A percentile compares a stretch with the other conserved stretches of the same genome.
phyloP scores from a whole-genome alignment of 2,113 vertebrate genomes.

The Esox niger region DNA sequence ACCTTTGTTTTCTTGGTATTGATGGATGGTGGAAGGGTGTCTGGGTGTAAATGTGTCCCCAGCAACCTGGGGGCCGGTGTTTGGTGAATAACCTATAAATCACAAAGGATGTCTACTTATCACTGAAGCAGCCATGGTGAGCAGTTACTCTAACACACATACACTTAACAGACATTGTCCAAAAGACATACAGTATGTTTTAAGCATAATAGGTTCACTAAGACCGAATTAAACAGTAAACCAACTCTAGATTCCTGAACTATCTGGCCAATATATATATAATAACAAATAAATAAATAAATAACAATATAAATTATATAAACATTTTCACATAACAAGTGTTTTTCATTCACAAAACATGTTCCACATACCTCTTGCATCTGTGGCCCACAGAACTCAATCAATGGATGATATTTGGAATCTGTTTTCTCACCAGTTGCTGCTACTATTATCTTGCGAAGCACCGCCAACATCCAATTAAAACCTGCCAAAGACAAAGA shows the following conservation, averaged over 20 bases:
- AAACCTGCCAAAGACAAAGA: constrained; percentile 45
- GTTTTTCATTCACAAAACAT: no score
- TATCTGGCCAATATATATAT: neutral
- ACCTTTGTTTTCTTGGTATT: constrained; percentile 52
- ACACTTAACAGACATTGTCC: no score
- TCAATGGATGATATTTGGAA: constrained; percentile 35
- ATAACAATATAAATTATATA: no score
- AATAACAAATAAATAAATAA: no score
- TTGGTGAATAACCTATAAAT: constrained; percentile 35
- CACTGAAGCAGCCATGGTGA: neutral
- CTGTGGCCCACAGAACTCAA: constrained; percentile 57
- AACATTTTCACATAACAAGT: no score
- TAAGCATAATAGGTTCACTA: neutral
- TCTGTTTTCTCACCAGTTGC: constrained; percentile 27
- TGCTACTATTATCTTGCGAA: constrained; percentile 51
- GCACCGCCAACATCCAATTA: constrained; percentile 64
- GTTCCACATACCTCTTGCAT: constrained; percentile 40
- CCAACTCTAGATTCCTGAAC: neutral
- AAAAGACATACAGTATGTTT: no score
- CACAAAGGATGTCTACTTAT: neutral
- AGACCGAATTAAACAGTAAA: neutral
- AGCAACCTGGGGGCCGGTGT: constrained; percentile 54
- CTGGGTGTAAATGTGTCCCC: constrained; percentile 60
- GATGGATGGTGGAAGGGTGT: constrained; percentile 58
- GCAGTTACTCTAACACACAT: neutral